These are phyloP conservation scores for Ivindomyrus marchei DNA, from an alignment of 2,113 vertebrate genomes.

Conservation along the genomic window DNA sequence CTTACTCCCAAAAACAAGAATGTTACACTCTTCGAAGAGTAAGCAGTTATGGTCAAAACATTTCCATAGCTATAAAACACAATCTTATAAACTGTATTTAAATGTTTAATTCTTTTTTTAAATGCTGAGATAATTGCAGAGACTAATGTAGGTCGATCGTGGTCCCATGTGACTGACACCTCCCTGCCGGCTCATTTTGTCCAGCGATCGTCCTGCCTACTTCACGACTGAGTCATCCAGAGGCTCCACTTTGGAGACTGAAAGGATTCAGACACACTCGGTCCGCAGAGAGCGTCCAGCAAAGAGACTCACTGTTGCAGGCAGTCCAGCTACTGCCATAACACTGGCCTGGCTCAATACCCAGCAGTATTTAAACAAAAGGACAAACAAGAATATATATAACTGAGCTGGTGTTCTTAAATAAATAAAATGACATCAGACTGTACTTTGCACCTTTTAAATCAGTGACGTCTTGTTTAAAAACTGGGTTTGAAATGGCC, in stretches of 20 bases:
- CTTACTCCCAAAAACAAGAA: neutral
- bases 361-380: neutral
- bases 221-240: neutral
- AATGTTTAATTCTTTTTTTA: neutral
- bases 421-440: neutral
- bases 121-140: neutral
- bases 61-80: neutral
- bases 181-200: neutral
- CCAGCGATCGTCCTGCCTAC: neutral
- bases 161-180: neutral
- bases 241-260: neutral
- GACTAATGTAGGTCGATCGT: neutral
- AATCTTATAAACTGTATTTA: neutral
- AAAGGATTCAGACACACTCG: neutral
- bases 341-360: neutral
- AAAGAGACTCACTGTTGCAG: neutral
- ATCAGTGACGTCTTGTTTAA: neutral
- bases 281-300: neutral
- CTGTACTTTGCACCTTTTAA: neutral
- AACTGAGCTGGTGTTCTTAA: neutral
- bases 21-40: neutral
- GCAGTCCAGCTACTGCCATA: neutral
- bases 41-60: neutral
- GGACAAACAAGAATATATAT: neutral
- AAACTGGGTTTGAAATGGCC: neutral